These are phyloP conservation scores for Origma solitaria DNA, from an alignment of 2,113 vertebrate species.

Conservation along the genomic window DNA sequence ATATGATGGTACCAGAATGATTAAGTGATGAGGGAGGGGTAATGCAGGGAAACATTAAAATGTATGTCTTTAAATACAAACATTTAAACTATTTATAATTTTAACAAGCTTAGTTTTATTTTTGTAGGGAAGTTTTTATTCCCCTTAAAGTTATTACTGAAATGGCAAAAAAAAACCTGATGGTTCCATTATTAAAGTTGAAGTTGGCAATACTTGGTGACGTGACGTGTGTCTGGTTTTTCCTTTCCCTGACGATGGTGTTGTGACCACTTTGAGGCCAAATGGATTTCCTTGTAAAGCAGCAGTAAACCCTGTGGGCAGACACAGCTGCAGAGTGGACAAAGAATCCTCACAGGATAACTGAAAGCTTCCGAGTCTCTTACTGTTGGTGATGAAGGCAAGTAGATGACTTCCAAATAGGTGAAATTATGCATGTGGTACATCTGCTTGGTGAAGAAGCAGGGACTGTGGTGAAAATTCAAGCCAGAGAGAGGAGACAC, in stretches of 20 bases:
- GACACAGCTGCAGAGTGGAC: conserved; percentile 17
- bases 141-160: conserved; percentile 73
- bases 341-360: conserved; percentile 60
- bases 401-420: neutral
- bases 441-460: neutral
- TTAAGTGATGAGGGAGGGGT: neutral
- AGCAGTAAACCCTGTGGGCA: neutral
- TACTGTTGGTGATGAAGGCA: conserved; percentile 64
- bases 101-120: conserved; percentile 75
- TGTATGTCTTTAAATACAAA: conserved; percentile 58
- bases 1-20: conserved; percentile 70
- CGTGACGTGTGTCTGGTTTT: neutral
- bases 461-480: neutral
- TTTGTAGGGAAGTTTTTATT: conserved; percentile 73
- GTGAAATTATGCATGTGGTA: neutral
- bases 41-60: conserved; percentile 55
- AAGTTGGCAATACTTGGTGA: conserved; percentile 61
- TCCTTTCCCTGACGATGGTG: neutral
- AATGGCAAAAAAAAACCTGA: conserved; percentile 50
- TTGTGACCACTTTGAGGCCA: neutral
- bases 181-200: conserved; percentile 81
- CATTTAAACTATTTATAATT: conserved; percentile 80
- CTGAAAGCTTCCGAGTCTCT: conserved; percentile 72
- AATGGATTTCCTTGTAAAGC: neutral
- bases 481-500: neutral